A percentile compares a stretch with the other conserved stretches of the same genome.
phyloP scores from a whole-genome alignment of 2,888 invertebrate species.

The Sinohyriopsis cumingii region DNA sequence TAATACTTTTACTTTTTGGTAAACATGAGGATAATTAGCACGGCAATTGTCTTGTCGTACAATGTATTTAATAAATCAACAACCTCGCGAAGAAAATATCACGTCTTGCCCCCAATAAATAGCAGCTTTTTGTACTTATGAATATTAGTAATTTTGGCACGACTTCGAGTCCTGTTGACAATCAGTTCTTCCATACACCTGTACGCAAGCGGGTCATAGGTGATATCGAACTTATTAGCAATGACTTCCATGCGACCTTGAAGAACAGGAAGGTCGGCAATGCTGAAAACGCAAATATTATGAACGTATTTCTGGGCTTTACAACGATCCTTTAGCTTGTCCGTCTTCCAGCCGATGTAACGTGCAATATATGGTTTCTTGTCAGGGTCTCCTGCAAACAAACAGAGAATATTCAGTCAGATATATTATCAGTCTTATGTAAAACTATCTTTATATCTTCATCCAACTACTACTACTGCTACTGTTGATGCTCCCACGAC shows the following conservation, averaged over 20 bases:
- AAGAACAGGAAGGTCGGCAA: slow-evolving; percentile 58
- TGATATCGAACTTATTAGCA: slow-evolving; percentile 68
- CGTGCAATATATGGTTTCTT: slow-evolving; percentile 31
- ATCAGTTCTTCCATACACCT: slow-evolving; percentile 62
- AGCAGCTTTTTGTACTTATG: slow-evolving; percentile 14
- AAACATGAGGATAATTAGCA: no score
- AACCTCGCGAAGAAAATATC: no score
- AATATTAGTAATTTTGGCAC: slow-evolving; percentile 10
- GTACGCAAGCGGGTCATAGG: slow-evolving; percentile 59
- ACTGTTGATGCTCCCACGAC: no score
- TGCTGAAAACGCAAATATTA: slow-evolving; percentile 56
- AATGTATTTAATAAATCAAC: no score
- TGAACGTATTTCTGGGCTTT: slow-evolving; percentile 33
- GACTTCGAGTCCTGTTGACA: slow-evolving; percentile 31
- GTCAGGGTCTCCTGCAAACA: slow-evolving; percentile 38
- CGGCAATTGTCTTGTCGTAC: no score
- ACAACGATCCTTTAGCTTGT: slow-evolving; percentile 24
- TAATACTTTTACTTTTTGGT: no score
- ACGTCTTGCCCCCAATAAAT: no score
- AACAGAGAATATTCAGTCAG: background rate
- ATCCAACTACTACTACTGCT: no score
- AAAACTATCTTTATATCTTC: background rate
- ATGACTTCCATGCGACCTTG: slow-evolving; percentile 52
- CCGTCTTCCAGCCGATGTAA: slow-evolving; percentile 42
- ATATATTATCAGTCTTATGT: background rate